Conservation (phyloP, 2,797 vertebrate genomes). For the Pipistrellus nathusii region DNA sequence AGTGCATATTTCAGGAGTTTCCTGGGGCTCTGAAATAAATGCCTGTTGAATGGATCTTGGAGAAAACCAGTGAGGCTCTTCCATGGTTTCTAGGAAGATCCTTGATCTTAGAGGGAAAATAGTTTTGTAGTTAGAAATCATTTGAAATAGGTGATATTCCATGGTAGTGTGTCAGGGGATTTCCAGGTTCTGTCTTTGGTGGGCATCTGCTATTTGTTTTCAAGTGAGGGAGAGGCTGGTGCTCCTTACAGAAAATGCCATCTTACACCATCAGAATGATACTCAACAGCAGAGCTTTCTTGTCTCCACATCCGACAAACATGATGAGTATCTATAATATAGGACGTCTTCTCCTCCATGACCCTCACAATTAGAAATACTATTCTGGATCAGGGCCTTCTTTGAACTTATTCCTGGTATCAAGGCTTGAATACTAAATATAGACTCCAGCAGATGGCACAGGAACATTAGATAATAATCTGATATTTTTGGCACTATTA, state of each 20-base stretch:
- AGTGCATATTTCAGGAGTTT: slow-evolving; percentile 38
- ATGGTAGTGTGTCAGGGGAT: not conserved
- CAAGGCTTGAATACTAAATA: not conserved
- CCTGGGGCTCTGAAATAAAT: not conserved
- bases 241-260: slow-evolving; percentile 18
- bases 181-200: slow-evolving; percentile 33
- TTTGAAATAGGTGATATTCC: slow-evolving; percentile 29
- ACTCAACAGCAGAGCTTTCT: not conserved
- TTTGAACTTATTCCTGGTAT: not conserved
- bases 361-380: slow-evolving; percentile 36
- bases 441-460: not conserved
- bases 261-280: not conserved
- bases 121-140: slow-evolving; percentile 36
- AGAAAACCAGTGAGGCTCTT: not conserved
- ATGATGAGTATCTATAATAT: slow-evolving; percentile 22
- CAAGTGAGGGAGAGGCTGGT: not conserved
- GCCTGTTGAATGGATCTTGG: not conserved
- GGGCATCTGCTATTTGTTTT: not conserved
- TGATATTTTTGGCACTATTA: slow-evolving; percentile 2
- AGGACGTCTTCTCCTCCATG: slow-evolving; percentile 8
- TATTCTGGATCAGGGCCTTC: not conserved
- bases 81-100: not conserved
- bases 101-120: slow-evolving; percentile 12
- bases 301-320: not conserved
- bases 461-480: not conserved